phyloP scores from a whole-genome alignment of 2,888 invertebrate genomes.

The Nymphalis c-album region DNA sequence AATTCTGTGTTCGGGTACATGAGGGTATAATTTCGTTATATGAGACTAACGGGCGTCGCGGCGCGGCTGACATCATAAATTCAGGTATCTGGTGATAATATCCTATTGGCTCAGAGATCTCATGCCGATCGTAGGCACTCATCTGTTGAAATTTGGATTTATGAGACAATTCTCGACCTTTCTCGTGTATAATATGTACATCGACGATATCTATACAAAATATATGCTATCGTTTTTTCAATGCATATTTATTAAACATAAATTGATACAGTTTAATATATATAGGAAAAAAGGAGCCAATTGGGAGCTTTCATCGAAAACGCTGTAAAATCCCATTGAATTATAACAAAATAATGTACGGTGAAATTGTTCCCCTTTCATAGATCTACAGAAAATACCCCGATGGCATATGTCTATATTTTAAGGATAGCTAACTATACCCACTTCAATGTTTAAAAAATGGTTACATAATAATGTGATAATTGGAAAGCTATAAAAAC shows the following conservation, averaged over 20 bases:
- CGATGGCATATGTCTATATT: too few relatives aligned
- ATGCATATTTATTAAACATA: not conserved
- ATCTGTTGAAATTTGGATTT: constrained; percentile 14
- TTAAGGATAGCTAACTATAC: too few relatives aligned
- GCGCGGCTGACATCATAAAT: constrained; percentile 13
- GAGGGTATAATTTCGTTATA: constrained; percentile 7
- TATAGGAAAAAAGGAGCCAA: too few relatives aligned
- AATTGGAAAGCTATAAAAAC: too few relatives aligned
- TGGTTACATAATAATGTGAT: too few relatives aligned
- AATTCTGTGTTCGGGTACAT: not conserved
- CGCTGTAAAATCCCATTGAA: too few relatives aligned
- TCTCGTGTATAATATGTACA: not conserved
- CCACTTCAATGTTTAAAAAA: too few relatives aligned
- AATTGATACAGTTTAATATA: too few relatives aligned
- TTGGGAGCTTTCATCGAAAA: too few relatives aligned
- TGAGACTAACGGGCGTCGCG: constrained; percentile 1
- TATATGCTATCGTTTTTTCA: not conserved
- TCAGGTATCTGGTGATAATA: constrained; percentile 19
- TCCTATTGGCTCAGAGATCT: constrained; percentile 13
- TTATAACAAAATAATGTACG: too few relatives aligned
- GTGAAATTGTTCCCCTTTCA: too few relatives aligned
- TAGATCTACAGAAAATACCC: too few relatives aligned
- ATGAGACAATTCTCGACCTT: constrained; percentile 8
- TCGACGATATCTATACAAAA: not conserved
- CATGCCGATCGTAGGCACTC: constrained; percentile 13